Base-by-base conservation (phyloP, 30 jellyfish, hydroid and myxozoan genomes). In the Aurelia sp. region DNA sequence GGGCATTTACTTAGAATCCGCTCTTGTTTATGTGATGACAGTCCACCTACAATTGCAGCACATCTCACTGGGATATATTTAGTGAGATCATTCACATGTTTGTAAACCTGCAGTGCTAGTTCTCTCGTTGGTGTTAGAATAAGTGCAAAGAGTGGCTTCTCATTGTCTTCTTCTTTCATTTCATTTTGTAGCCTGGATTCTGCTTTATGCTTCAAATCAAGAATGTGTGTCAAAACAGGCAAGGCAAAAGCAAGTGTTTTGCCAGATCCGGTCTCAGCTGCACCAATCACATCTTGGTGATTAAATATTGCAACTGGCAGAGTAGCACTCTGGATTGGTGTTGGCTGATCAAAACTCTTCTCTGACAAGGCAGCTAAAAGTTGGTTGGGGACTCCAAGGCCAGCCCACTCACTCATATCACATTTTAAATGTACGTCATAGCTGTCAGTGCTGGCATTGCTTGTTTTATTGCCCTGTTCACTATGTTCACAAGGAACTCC, bases 191-290 rank as follows among this genome's bases (percentile, higher is more conserved):
- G 2, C 22, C 50, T 65, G 2, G 16, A 53, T 10, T 55, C 79
- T 20, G 58, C 59, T 50, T 41, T 58, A 24, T 68, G 63, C 87
- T 92, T 87, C 15, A 64, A 50, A 9, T 76, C 91, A 87, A 93
- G 35, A 51, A 93, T 93, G 59, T 88, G 88, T 19, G 91, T 78
- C 20, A 95, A n/a, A 6, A 95, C 76, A 6, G 99, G 99, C 67
- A 95, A 67, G 2, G 94, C 91, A 81, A 89, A 95, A 13, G 98
- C 97, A 57, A 95, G 72, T 19, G 99, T 95, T 64, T 95, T 95
- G 18, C 99, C 99, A 58, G 99, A 95, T 9, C 99, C 99, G 63
- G 99, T 95, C 82, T 95, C 99, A 15, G 99, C 99, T 30, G 99
- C 99, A 19, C 97, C 99, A 19, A 95, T 87, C 17, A 90, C 82